Conservation (phyloP, 2,113 vertebrate genomes). For the Rhinogobius similis region DNA sequence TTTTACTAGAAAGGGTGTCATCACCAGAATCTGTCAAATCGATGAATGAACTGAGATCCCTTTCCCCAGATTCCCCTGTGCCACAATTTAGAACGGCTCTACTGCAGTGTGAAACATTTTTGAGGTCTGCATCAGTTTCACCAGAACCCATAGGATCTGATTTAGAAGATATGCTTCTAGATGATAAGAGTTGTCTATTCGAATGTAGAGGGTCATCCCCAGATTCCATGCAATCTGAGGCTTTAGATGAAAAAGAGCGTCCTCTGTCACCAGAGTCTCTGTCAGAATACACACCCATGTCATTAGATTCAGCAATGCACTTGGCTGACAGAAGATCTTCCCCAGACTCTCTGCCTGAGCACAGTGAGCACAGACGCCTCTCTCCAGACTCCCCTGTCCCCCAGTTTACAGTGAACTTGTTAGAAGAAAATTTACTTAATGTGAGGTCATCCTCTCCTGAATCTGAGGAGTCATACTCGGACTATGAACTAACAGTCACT, state of each 20-base stretch:
- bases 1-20: constrained; percentile 33
- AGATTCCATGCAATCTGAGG: constrained; percentile 22
- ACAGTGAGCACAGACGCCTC: constrained; percentile 46
- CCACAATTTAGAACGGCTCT: constrained; percentile 34
- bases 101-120: constrained; percentile 18
- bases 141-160: constrained; percentile 27
- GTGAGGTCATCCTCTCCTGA: constrained; percentile 58
- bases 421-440: constrained; percentile 9
- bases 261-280: constrained; percentile 33
- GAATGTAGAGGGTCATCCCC: constrained; percentile 40
- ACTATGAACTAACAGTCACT: constrained; percentile 43
- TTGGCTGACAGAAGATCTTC: constrained; percentile 55
- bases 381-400: constrained; percentile 67
- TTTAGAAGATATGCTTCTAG: constrained; percentile 18
- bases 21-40: constrained; percentile 59
- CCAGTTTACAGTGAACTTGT: constrained; percentile 35
- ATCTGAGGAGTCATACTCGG: constrained; percentile 42
- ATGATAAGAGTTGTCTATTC: constrained; percentile 3
- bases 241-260: constrained; percentile 14
- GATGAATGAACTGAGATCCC: constrained; percentile 42
- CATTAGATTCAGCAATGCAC: constrained; percentile 18
- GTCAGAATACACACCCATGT: constrained; percentile 46
- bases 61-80: constrained; percentile 64
- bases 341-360: constrained; percentile 56
- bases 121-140: constrained; percentile 40